Evolutionary conservation across 2,888 invertebrate genomes (phyloP), one percentile per base, ranked within the genome.

Genomic region (Bibio marci): DNA sequence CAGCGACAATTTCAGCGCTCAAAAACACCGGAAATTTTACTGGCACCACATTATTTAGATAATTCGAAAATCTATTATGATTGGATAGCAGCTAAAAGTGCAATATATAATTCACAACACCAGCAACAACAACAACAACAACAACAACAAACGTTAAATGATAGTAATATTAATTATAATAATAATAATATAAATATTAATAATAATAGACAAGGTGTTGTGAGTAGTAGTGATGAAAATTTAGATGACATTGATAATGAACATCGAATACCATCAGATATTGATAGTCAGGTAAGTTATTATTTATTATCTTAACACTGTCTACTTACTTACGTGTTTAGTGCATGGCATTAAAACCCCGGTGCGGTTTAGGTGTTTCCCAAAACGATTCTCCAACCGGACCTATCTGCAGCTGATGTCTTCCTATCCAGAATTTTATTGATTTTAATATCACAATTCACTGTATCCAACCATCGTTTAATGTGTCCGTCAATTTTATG

Each of bases 11-110:
- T 59, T 41, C 65, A 66, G 37, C 60, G 74, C 35, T 73, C 77
- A 37, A 70, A 80, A 46, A 81, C 82, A 1, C 80, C 83, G 1
- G 85, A 86, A 63, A 75, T 86, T 28, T 60, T 86, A 26, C 59
- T 86, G 18, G 77, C 82, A 1, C 85, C 86, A 13, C 74, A 79
- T 47, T 80, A 77, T 54, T 56, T 80, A 38, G 71, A 73, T 42
- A 56, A 49, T 45, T 49, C 52, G 10, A 39, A 51, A 11, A 48
- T 52, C 19, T 66, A 65, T 50, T 66, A 69, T 57, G 56, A 70
- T 54, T 54, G 65, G 64, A 37, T 63, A 54, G 53, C 53, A 54
- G 15, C 67, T 58, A 22, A 22, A 22, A 22, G 22, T 22, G 22
- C 22, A 22, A 22, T 22, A 6, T 22, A 22, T 22, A 22, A 22